Evolutionary conservation across 2,113 vertebrate species (phyloP).

Genomic region (Brachionichthys hirsutus): DNA sequence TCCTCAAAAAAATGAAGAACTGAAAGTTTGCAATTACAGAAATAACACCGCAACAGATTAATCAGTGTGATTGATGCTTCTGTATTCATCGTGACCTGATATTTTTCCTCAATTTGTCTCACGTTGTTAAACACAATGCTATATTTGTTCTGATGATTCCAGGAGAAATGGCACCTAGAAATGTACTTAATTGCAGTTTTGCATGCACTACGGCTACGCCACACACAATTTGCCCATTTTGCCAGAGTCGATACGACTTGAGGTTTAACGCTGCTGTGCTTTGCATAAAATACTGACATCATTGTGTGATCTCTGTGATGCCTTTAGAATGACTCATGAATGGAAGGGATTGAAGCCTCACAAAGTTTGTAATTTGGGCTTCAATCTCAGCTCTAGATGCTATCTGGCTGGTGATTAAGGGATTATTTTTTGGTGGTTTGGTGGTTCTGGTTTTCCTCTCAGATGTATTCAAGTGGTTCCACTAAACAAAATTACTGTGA

Average conservation of each 20-base stretch:
- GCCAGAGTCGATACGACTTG: constrained; percentile 25
- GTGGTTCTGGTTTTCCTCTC: constrained; percentile 29
- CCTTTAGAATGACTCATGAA: constrained; percentile 42
- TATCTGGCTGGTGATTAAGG: constrained; percentile 35
- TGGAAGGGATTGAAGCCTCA: constrained; percentile 31
- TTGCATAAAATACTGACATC: constrained; percentile 24
- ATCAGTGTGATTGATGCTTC: neutral
- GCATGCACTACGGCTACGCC: constrained; percentile 21
- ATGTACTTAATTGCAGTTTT: constrained; percentile 17
- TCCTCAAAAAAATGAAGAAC: constrained; percentile 5
- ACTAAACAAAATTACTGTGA: constrained; percentile 16
- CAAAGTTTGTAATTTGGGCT: constrained; percentile 40
- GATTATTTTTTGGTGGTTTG: constrained; percentile 11
- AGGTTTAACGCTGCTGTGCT: constrained; percentile 4
- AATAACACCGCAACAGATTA: constrained; percentile 8
- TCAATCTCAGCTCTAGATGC: constrained; percentile 14
- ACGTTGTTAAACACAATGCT: neutral
- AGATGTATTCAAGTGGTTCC: constrained; percentile 24
- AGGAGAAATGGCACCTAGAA: constrained; percentile 2
- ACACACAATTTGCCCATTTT: constrained; percentile 17
- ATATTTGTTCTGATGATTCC: constrained; percentile 15
- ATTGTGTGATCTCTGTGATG: constrained; percentile 23
- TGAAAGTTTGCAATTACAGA: neutral
- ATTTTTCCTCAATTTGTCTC: constrained; percentile 10
- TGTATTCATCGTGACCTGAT: neutral